Evolutionary conservation across 2,797 vertebrate genomes (phyloP).

Genomic region (Etheostoma perlongum): DNA sequence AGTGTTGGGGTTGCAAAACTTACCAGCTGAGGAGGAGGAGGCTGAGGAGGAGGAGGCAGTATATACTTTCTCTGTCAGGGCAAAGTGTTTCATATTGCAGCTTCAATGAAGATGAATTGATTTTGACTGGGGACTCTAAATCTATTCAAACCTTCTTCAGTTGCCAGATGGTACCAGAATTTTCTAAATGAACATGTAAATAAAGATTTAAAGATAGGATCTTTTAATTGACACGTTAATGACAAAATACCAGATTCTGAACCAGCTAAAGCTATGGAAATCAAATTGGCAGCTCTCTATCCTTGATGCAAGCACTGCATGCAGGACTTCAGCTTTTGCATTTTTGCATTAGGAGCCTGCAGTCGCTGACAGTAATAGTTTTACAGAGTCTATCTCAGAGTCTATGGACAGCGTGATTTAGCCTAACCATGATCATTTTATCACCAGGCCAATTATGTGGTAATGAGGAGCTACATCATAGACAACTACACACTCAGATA

Average conservation of each 20-base stretch:
- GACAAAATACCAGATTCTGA: conserved; percentile 18
- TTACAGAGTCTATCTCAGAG: conserved; percentile 49
- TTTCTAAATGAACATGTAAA: conserved; percentile 36
- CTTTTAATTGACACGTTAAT: conserved; percentile 43
- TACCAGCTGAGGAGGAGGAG: neutral
- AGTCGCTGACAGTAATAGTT: conserved; percentile 45
- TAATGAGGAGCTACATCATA: conserved; percentile 81
- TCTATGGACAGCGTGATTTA: conserved; percentile 67
- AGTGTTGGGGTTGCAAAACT: conserved; percentile 21
- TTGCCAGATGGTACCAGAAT: conserved; percentile 43
- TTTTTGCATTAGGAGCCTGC: conserved; percentile 41
- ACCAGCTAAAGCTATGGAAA: conserved; percentile 28
- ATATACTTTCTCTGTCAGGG: conserved; percentile 12
- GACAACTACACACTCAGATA: conserved; percentile 67
- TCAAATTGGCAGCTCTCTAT: conserved; percentile 43
- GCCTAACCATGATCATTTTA: conserved; percentile 67
- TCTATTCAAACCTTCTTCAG: conserved; percentile 9
- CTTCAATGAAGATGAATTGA: conserved; percentile 36
- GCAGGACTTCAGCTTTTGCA: conserved; percentile 35
- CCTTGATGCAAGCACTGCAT: conserved; percentile 19
- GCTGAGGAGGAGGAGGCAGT: no score
- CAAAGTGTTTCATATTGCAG: conserved; percentile 22
- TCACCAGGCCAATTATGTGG: conserved; percentile 75
- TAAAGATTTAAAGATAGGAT: conserved; percentile 25
- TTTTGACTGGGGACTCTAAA: conserved; percentile 11